Percentiles rank a stretch among this genome's conserved stretches.
Conservation (phyloP, 2,797 vertebrate species). For the Zalophus californianus region DNA sequence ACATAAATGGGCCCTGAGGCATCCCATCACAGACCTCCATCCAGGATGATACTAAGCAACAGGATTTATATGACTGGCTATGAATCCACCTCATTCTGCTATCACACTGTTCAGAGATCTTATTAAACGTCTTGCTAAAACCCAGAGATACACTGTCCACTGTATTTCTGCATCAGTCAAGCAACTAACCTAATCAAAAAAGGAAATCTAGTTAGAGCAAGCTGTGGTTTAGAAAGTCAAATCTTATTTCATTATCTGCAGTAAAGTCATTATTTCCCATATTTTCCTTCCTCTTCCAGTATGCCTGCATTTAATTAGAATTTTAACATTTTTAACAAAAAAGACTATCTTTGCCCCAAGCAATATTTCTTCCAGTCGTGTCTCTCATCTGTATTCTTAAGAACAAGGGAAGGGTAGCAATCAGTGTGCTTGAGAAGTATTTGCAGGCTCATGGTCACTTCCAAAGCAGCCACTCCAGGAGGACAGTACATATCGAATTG, state of each 20-base stretch:
- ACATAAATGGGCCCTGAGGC: background rate
- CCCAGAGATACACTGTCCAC: background rate
- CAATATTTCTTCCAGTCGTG: background rate
- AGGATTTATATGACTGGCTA: background rate
- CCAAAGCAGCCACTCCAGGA: background rate
- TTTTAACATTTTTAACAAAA: background rate
- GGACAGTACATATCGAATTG: background rate
- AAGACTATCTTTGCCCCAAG: background rate
- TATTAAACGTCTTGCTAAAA: conserved; percentile 22
- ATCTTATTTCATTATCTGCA: conserved; percentile 66
- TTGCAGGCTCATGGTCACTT: background rate
- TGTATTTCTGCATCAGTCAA: conserved; percentile 55
- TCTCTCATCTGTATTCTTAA: background rate
- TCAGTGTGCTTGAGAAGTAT: background rate
- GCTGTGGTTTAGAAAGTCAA: conserved; percentile 38
- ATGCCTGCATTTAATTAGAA: conserved; percentile 63
- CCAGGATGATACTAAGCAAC: background rate
- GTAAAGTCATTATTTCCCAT: conserved; percentile 32
- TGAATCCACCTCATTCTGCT: background rate
- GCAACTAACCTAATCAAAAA: conserved; percentile 63
- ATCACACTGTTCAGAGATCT: background rate
- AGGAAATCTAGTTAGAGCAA: conserved; percentile 58
- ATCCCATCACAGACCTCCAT: background rate
- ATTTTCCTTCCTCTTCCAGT: conserved; percentile 59
- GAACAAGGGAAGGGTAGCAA: background rate